A percentile compares a stretch with the other conserved stretches of the same genome.
These are phyloP conservation scores for Cryptus armator DNA, from an alignment of 2,888 invertebrate genomes.

Conservation along the genomic window DNA sequence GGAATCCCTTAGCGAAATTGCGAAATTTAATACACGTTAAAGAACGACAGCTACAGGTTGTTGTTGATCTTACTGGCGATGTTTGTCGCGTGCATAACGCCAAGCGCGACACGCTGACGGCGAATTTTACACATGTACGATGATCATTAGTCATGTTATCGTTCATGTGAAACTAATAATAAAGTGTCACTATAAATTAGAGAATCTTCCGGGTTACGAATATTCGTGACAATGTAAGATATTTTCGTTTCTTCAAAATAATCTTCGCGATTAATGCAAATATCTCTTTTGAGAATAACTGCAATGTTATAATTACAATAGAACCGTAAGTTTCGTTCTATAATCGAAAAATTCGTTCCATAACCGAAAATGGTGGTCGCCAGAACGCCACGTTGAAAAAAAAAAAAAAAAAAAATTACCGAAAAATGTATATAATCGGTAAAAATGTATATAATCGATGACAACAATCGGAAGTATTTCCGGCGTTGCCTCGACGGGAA, in stretches of 20 bases:
- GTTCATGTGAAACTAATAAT: conserved; percentile 27
- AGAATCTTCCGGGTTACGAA: conserved; percentile 3
- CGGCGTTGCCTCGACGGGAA: background rate
- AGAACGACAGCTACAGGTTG: conserved; percentile 21
- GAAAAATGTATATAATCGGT: no score
- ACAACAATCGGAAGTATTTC: no score
- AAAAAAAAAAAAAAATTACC: no score
- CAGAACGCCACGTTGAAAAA: no score
- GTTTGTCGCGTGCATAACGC: conserved; percentile 45
- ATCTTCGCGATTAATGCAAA: background rate
- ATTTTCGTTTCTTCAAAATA: background rate
- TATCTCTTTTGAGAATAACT: background rate
- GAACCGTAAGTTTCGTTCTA: background rate
- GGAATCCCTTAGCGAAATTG: conserved; percentile 49
- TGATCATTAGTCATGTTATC: conserved; percentile 56
- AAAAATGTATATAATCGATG: no score
- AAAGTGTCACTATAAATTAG: conserved; percentile 41
- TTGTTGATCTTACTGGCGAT: conserved; percentile 45
- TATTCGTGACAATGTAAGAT: background rate
- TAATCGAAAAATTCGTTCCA: background rate
- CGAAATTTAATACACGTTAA: conserved; percentile 46
- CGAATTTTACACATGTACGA: conserved; percentile 44
- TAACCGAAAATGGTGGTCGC: no score
- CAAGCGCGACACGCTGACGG: conserved; percentile 57
- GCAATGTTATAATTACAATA: background rate